These are phyloP conservation scores for Drosophila malerkotliana DNA, from an alignment of 1,140 invertebrate genomes.

Conservation along the genomic window DNA sequence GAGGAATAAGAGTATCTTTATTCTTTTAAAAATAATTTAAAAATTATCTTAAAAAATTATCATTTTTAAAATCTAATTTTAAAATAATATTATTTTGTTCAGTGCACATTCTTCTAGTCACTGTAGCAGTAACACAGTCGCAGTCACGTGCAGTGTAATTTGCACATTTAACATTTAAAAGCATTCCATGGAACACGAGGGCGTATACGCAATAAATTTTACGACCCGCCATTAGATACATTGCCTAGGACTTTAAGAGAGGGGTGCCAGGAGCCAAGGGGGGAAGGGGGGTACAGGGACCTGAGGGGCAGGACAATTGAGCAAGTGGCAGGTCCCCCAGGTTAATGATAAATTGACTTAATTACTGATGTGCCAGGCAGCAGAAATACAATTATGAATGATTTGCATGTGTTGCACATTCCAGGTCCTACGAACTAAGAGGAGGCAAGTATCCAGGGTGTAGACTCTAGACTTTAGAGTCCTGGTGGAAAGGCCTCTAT, in stretches of 20 bases:
- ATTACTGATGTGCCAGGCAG: slow-evolving; percentile 74
- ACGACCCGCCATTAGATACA: slow-evolving; percentile 77
- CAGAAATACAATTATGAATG: slow-evolving; percentile 65
- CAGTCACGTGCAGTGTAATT: slow-evolving; percentile 75
- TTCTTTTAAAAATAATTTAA: neutral
- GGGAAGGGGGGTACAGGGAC: neutral
- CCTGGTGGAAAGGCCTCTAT: too few species aligned
- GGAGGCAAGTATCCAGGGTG: neutral
- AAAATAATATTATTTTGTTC: neutral
- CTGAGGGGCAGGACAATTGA: slow-evolving; percentile 2
- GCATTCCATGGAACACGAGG: slow-evolving; percentile 68
- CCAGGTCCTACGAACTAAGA: neutral
- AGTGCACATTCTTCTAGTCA: slow-evolving; percentile 19
- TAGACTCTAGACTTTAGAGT: too few species aligned
- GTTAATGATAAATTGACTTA: slow-evolving; percentile 80
- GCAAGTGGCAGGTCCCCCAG: slow-evolving; percentile 38
- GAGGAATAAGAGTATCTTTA: too few species aligned
- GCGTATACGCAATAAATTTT: slow-evolving; percentile 81
- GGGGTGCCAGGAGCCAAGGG: too few species aligned
- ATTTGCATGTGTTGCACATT: slow-evolving; percentile 56
- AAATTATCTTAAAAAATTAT: too few species aligned
- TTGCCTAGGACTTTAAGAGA: slow-evolving; percentile 27
- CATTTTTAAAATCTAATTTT: neutral
- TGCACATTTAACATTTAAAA: slow-evolving; percentile 79
- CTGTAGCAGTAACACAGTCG: slow-evolving; percentile 54